Evolutionary conservation across 2,888 invertebrate genomes (phyloP), one percentile per base, ranked within the genome.

Genomic region (Oegoconia quadripuncta): DNA sequence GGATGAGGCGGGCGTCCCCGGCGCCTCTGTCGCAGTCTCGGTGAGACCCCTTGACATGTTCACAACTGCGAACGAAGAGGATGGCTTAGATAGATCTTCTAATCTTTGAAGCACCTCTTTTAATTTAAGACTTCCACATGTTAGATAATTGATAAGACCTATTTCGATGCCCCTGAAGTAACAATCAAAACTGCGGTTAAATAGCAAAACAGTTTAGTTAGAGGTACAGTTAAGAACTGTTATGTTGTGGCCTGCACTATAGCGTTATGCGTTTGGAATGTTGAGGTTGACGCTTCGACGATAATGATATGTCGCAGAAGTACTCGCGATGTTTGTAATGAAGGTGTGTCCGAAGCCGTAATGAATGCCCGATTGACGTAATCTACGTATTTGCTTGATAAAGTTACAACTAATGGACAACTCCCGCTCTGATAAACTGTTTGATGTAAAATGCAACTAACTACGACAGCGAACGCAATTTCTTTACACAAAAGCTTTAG

Each of bases 21-120:
- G 72, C 59, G 74, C 82, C 55, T 83, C 86, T 34, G 79, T 86
- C 50, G 77, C 86, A 48, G 87, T 83, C 61, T 86, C 87, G 86
- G 87, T 87, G 71, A 83, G 81, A 56, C 43, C 38, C 35, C 15
- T 34, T n/a, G n/a, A n/a, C n/a, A n/a, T n/a, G n/a, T n/a, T n/a
- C n/a, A n/a, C n/a, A n/a, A n/a, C n/a, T n/a, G n/a, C n/a, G n/a
- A n/a, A n/a, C n/a, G n/a, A n/a, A n/a, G n/a, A n/a, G n/a, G n/a
- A n/a, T n/a, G n/a, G n/a, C n/a, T n/a, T n/a, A n/a, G n/a, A n/a
- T n/a, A n/a, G n/a, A n/a, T n/a, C n/a, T n/a, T n/a, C n/a, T n/a
- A n/a, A n/a, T n/a, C n/a, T n/a, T n/a, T n/a, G n/a, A n/a, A n/a
- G n/a, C n/a, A n/a, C n/a, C n/a, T n/a, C n/a, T n/a, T n/a, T n/a